Conservation (phyloP, 2,113 vertebrate species). For the Nycticorax nycticorax region DNA sequence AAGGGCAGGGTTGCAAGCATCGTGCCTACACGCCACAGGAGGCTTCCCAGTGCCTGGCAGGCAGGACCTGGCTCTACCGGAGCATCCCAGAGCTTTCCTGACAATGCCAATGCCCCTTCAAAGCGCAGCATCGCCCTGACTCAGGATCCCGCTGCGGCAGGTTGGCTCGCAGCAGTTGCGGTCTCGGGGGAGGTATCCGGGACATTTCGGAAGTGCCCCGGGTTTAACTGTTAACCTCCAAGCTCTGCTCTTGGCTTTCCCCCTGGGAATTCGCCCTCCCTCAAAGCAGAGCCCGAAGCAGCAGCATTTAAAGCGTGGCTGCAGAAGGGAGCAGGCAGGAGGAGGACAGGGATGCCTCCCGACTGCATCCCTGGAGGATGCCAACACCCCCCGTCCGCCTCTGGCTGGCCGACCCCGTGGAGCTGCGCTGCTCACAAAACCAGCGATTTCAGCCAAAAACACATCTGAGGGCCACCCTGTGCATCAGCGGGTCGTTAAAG, state of each 20-base stretch:
- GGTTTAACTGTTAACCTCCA: neutral
- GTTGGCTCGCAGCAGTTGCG: neutral
- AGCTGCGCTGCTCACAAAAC: neutral
- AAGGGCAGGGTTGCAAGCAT: neutral
- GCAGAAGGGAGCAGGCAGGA: neutral
- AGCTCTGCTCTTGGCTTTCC: neutral
- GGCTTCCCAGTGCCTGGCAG: fast-evolving
- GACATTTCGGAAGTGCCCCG: neutral
- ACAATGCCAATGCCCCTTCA: fast-evolving
- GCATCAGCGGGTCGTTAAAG: neutral
- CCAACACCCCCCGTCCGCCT: neutral
- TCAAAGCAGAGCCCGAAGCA: neutral
- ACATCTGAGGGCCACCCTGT: neutral
- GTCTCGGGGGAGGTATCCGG: neutral
- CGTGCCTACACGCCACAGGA: fast-evolving
- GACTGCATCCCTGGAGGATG: neutral
- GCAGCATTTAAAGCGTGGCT: neutral
- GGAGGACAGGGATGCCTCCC: neutral
- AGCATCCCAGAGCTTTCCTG: neutral
- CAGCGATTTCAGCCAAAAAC: neutral
- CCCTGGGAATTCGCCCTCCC: neutral
- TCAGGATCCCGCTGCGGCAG: neutral
- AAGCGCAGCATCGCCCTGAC: neutral
- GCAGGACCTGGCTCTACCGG: neutral
- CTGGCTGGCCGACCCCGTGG: neutral